phyloP scores from a whole-genome alignment of 2,113 vertebrate species.

The Elaphurus davidianus region DNA sequence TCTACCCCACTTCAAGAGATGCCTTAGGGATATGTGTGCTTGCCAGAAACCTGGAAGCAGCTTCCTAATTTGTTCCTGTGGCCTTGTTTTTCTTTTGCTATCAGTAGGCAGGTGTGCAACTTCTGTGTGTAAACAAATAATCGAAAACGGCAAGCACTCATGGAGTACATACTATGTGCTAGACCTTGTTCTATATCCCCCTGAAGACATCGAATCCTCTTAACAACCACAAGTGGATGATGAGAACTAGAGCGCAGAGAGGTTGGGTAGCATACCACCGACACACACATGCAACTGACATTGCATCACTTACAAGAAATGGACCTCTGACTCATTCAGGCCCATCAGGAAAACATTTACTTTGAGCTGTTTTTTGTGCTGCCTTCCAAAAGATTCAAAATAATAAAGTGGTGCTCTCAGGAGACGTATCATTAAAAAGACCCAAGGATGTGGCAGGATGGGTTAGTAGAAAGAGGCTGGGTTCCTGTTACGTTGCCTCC shows the following conservation, averaged over 20 bases:
- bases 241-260: not conserved
- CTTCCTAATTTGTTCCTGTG: not conserved
- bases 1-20: not conserved
- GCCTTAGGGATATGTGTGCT: not conserved
- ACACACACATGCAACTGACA: fast-evolving
- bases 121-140: not conserved
- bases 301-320: fast-evolving
- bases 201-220: not conserved
- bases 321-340: not conserved
- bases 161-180: fast-evolving
- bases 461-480: not conserved
- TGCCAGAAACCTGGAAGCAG: not conserved
- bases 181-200: not conserved
- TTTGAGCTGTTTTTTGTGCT: not conserved
- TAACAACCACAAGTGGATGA: not conserved
- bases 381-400: not conserved
- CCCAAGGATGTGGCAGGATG: not conserved
- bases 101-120: not conserved
- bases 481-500: not conserved
- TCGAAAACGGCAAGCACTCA: not conserved
- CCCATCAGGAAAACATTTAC: not conserved
- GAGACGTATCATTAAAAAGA: not conserved
- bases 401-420: not conserved
- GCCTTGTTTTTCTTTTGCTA: not conserved
- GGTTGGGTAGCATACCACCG: not conserved